phyloP scores from a whole-genome alignment of 2,797 vertebrate genomes.

The Odontamblyopus rebecca region DNA sequence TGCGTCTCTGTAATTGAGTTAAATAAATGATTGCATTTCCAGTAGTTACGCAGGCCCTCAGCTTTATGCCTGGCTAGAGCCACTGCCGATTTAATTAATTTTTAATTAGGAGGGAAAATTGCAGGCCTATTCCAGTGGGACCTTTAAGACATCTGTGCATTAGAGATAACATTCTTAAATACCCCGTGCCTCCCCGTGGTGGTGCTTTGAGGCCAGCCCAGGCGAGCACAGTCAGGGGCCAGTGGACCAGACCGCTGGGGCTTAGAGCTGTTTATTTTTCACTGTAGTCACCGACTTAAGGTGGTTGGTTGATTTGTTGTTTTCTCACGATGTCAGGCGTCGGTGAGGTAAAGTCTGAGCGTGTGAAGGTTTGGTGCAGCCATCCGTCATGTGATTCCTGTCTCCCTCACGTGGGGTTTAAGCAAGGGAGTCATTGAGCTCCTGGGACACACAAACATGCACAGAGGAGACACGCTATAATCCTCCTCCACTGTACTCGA shows the following conservation, averaged over 20 bases:
- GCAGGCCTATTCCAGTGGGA: conserved; percentile 74
- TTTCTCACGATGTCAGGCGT: conserved; percentile 36
- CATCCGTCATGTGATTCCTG: conserved; percentile 48
- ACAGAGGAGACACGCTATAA: conserved; percentile 2
- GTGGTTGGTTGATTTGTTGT: conserved; percentile 36
- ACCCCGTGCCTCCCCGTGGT: conserved; percentile 67
- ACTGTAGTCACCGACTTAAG: conserved; percentile 16
- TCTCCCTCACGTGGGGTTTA: conserved; percentile 50
- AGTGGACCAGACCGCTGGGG: conserved; percentile 21
- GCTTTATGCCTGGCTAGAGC: conserved; percentile 78
- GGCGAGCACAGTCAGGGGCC: conserved; percentile 35
- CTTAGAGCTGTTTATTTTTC: conserved; percentile 27
- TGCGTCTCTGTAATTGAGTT: conserved; percentile 76
- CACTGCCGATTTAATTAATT: conserved; percentile 80
- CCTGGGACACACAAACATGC: conserved; percentile 39
- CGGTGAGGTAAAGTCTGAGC: conserved; percentile 12
- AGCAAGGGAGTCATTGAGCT: conserved; percentile 63
- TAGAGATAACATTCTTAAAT: conserved; percentile 82
- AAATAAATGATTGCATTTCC: conserved; percentile 78
- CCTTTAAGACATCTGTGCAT: conserved; percentile 82
- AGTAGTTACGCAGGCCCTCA: conserved; percentile 67
- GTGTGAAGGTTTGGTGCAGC: conserved; percentile 40
- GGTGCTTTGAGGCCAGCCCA: conserved; percentile 55
- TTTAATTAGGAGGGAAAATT: conserved; percentile 82
- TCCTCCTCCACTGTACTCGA: not conserved